phyloP scores from a whole-genome alignment of 2,888 invertebrate species.

The Drosophila seclusa region DNA sequence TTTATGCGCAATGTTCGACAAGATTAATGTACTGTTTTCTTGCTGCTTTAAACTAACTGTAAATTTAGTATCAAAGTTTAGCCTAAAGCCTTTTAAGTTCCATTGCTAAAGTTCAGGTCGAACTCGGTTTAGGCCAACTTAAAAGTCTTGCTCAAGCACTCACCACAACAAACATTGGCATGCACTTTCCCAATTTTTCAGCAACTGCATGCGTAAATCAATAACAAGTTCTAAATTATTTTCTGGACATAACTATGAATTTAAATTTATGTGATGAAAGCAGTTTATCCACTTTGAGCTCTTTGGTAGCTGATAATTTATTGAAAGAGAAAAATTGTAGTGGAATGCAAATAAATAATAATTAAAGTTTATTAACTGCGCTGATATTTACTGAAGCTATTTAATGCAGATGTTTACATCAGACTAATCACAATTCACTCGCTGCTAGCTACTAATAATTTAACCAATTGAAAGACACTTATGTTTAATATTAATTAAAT shows the following conservation, averaged over 20 bases:
- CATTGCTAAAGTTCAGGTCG: slow-evolving; percentile 4
- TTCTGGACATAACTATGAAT: not conserved
- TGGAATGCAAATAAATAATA: not conserved
- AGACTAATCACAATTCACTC: not conserved
- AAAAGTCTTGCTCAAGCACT: slow-evolving; percentile 2
- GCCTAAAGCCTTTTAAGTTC: not conserved
- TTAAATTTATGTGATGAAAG: too few relatives aligned
- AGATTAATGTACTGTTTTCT: not conserved
- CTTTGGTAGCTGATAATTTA: not conserved
- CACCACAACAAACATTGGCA: slow-evolving; percentile 58
- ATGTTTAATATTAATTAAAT: not conserved
- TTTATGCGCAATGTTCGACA: not conserved
- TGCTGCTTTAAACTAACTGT: not conserved
- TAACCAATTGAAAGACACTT: not conserved
- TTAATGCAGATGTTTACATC: not conserved
- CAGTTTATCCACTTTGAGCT: not conserved
- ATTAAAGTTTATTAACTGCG: too few relatives aligned
- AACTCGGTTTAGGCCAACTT: slow-evolving; percentile 14
- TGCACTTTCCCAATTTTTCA: slow-evolving; percentile 61
- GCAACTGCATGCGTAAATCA: slow-evolving; percentile 28
- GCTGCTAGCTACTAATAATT: not conserved
- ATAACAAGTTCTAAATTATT: not conserved
- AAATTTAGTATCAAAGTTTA: not conserved
- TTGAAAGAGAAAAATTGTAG: not conserved
- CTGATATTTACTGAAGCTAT: not conserved